Base-by-base conservation (phyloP, 2,888 invertebrate genomes). In the Orthonychiurus folsomi region DNA sequence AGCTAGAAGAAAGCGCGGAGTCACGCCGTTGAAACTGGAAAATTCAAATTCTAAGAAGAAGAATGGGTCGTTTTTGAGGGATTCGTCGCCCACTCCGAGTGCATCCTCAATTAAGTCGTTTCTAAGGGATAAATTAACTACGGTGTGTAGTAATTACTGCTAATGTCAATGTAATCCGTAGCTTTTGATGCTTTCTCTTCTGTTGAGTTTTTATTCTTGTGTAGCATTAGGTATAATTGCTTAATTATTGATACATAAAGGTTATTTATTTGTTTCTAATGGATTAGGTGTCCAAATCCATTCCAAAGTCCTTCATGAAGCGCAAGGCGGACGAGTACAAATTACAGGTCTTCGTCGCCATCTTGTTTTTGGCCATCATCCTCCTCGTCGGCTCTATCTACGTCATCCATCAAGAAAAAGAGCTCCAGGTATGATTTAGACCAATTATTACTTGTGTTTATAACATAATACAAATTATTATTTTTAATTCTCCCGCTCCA, bases 321-420 rank as follows among this genome's bases (percentile, higher is more conserved):
- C 86, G 81, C 73, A 82, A 82, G 71, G 81, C 82, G 73, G 83
- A 85, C 47, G 88, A 89, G 75, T 88, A 87, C 77, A 89, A 88
- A 78, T 81, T 91, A 0, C 84, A 87, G 68, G 86, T 86, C 2
- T 90, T 91, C 76, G 90, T 91, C 1, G 83, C 84, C 0, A 82
- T 90, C 57, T 82, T 92, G 74, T 91, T 91, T 75, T 81, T 91
- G 1, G 85, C 87, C 24, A 85, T 92, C 27, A 85, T 87, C 0
- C 87, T 90, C 76, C 82, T 91, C 76, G 86, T 92, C 23, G 86
- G 87, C 0, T 87, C 90, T 74, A 88, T 91, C 0, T 89, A 92
- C 74, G 84, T 88, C 1, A 83, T 89, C 64, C 91, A 91, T 76
- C 86, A 89, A 66, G 88, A 87, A 74, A 86, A 91, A 76, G 85